These are phyloP conservation scores for Malurus cyaneus DNA, from an alignment of 2,113 vertebrate species.

Conservation along the genomic window DNA sequence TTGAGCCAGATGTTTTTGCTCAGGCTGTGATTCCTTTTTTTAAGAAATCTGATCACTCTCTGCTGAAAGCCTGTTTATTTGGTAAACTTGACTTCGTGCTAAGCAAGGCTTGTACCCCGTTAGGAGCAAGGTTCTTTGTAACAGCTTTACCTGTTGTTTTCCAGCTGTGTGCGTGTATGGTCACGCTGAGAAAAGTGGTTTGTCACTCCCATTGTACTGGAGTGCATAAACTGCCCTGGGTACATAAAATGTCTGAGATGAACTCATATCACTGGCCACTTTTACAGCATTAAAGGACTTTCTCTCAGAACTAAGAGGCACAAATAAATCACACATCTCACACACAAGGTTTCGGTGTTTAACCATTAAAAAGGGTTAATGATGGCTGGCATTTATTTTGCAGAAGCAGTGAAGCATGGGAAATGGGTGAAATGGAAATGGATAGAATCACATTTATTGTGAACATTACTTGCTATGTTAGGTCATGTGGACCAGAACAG, in stretches of 20 bases:
- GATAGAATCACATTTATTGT: neutral
- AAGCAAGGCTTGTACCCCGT: neutral
- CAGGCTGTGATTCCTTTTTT: neutral
- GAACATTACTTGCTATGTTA: neutral
- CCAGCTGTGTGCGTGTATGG: neutral
- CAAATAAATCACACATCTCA: accelerated
- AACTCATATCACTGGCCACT: neutral
- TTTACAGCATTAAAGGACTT: neutral
- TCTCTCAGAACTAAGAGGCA: neutral
- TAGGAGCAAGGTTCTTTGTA: neutral
- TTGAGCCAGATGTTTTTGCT: neutral
- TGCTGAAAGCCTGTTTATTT: neutral
- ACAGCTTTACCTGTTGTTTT: neutral
- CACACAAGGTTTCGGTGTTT: neutral
- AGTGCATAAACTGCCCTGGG: neutral
- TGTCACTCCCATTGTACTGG: neutral
- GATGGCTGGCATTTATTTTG: neutral
- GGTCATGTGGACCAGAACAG: neutral
- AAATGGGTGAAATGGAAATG: neutral
- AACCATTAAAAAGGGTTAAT: neutral
- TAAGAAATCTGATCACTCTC: neutral
- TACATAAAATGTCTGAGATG: neutral
- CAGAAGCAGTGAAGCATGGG: neutral
- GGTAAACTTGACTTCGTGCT: neutral
- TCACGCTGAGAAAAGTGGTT: neutral